Conservation (phyloP, 2,888 invertebrate species). For the Lasioglossum vierecki region DNA sequence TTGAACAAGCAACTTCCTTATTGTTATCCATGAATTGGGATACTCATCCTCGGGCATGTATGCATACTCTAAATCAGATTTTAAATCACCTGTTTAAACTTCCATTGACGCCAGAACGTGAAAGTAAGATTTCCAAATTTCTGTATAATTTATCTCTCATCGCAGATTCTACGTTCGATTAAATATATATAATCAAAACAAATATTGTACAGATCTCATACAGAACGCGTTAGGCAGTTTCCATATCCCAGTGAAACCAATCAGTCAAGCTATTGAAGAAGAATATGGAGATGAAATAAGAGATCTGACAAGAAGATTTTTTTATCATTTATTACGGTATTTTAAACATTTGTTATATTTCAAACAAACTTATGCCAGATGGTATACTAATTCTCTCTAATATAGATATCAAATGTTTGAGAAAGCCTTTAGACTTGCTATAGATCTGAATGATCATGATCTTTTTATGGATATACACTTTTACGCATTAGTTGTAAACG, state of each 20-base stretch:
- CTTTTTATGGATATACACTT: slow-evolving; percentile 93
- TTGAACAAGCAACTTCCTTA: slow-evolving; percentile 89
- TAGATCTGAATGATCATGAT: slow-evolving; percentile 94
- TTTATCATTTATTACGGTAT: slow-evolving; percentile 93
- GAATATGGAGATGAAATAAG: slow-evolving; percentile 92
- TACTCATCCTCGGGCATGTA: slow-evolving; percentile 89
- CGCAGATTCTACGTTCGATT: slow-evolving; percentile 14
- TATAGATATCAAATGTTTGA: slow-evolving; percentile 89
- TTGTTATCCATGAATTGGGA: slow-evolving; percentile 91
- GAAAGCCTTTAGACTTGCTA: slow-evolving; percentile 93
- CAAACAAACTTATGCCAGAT: background rate
- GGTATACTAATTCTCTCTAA: slow-evolving; percentile 34
- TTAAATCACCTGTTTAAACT: slow-evolving; percentile 88
- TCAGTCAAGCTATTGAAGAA: slow-evolving; percentile 88
- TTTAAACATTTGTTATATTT: background rate
- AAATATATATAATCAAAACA: slow-evolving; percentile 5
- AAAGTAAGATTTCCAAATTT: slow-evolving; percentile 82
- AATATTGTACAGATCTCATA: slow-evolving; percentile 81
- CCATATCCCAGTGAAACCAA: slow-evolving; percentile 88
- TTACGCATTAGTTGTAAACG: slow-evolving; percentile 88
- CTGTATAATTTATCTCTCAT: background rate
- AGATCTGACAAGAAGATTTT: slow-evolving; percentile 93
- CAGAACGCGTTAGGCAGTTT: slow-evolving; percentile 93
- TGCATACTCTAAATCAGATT: slow-evolving; percentile 90
- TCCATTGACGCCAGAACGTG: slow-evolving; percentile 86